Conservation (phyloP, 2,113 vertebrate species). For the Centropus bengalensis region DNA sequence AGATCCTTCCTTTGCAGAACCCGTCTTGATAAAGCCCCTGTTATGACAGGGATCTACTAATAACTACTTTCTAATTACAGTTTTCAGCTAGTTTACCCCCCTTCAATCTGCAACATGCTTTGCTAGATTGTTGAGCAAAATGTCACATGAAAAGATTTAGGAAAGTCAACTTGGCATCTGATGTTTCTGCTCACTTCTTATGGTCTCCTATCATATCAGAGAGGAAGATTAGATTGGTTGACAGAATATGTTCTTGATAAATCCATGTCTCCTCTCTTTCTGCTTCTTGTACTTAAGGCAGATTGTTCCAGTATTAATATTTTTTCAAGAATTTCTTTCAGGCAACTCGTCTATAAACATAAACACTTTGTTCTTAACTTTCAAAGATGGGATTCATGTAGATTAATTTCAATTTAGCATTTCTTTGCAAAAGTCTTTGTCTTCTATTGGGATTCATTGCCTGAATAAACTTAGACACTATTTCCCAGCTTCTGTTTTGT, state of each 20-base stretch:
- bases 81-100: not conserved
- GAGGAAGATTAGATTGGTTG: not conserved
- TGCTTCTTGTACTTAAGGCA: not conserved
- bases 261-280: not conserved
- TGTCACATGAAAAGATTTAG: conserved; percentile 46
- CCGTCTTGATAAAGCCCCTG: not conserved
- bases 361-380: not conserved
- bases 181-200: not conserved
- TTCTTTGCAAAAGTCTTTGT: not conserved
- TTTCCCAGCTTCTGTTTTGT: not conserved
- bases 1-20: not conserved
- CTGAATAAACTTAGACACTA: not conserved
- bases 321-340: not conserved
- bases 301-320: not conserved
- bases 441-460: not conserved
- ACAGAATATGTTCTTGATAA: not conserved
- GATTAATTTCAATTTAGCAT: not conserved
- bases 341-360: not conserved
- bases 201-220: not conserved
- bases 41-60: not conserved
- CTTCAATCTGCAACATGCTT: conserved; percentile 13
- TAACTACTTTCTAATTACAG: not conserved
- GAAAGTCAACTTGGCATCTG: conserved; percentile 2
- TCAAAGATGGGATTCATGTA: not conserved
- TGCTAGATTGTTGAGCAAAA: conserved; percentile 22